Conservation (phyloP, 1,140 invertebrate species). For the Andrena cerasifolii region DNA sequence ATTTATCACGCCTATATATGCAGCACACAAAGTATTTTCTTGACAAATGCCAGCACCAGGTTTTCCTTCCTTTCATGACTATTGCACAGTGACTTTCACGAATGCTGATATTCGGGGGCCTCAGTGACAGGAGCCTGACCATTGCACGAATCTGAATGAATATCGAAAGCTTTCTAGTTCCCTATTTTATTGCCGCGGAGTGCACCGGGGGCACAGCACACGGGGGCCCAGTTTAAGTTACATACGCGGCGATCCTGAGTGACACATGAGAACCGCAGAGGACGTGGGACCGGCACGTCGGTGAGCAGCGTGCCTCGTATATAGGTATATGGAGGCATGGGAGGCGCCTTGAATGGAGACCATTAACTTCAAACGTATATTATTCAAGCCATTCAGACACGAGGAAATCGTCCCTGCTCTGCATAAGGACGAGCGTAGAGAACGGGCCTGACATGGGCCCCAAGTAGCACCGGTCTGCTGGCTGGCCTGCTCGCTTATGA, state of each 20-base stretch:
- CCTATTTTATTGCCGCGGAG: neutral
- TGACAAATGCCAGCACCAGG: no score
- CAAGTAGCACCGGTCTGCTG: conserved; percentile 2
- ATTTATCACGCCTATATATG: no score
- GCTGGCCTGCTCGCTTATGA: conserved; percentile 51
- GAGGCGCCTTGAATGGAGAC: conserved; percentile 69
- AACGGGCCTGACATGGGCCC: conserved; percentile 44
- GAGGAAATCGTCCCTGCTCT: conserved; percentile 64
- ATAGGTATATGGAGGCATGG: conserved; percentile 24
- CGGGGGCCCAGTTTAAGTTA: conserved; percentile 35
- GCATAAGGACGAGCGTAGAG: conserved; percentile 58
- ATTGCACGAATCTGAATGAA: neutral
- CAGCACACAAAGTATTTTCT: no score
- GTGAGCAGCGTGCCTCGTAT: conserved; percentile 21
- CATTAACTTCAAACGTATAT: conserved; percentile 70
- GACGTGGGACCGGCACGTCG: conserved; percentile 34
- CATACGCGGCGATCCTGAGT: conserved; percentile 45
- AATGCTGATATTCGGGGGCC: no score
- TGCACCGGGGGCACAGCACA: neutral
- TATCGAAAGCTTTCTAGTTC: neutral
- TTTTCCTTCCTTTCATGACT: no score
- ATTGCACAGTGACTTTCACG: no score
- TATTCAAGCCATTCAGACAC: conserved; percentile 67
- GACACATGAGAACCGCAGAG: conserved; percentile 54
- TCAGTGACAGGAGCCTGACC: no score